These are phyloP conservation scores for Drosophila paramelanica DNA, from an alignment of 2,888 invertebrate genomes.

Conservation along the genomic window DNA sequence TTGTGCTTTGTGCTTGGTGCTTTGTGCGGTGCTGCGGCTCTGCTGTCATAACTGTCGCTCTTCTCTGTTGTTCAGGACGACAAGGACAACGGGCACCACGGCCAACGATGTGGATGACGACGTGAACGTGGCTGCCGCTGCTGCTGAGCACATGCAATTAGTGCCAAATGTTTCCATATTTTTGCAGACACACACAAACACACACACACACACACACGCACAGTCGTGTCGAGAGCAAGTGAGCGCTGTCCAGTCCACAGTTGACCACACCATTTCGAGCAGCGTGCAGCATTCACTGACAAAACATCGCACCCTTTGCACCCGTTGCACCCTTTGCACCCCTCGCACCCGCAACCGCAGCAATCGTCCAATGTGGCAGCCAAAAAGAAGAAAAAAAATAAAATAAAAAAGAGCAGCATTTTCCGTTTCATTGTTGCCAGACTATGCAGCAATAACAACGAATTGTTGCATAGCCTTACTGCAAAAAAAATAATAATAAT, in stretches of 20 bases:
- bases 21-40: slow-evolving; percentile 63
- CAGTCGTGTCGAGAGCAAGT: slow-evolving; percentile 3
- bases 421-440: slow-evolving; percentile 75
- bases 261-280: slow-evolving; percentile 72
- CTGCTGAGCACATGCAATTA: slow-evolving; percentile 81
- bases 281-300: slow-evolving; percentile 66
- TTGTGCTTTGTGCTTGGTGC: slow-evolving; percentile 70
- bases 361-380: slow-evolving; percentile 56
- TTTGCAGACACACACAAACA: slow-evolving; percentile 50
- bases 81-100: slow-evolving; percentile 31
- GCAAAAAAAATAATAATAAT: not conserved
- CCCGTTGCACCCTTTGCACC: slow-evolving; percentile 2
- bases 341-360: slow-evolving; percentile 52
- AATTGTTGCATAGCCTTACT: slow-evolving; percentile 31
- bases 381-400: slow-evolving; percentile 12
- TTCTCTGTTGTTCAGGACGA: slow-evolving; percentile 54
- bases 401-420: slow-evolving; percentile 68
- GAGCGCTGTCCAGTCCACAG: slow-evolving; percentile 48
- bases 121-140: slow-evolving; percentile 43
- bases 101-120: slow-evolving; percentile 30
- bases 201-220: slow-evolving; percentile 6
- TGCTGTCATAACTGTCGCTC: slow-evolving; percentile 79
- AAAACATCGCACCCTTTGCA: slow-evolving; percentile 62
- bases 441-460: slow-evolving; percentile 28
- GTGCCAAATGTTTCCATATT: slow-evolving; percentile 84